Evolutionary conservation across 2,888 invertebrate genomes (phyloP), one percentile per base, ranked within the genome.

Genomic region (Chaetogeoica ovagalla): DNA sequence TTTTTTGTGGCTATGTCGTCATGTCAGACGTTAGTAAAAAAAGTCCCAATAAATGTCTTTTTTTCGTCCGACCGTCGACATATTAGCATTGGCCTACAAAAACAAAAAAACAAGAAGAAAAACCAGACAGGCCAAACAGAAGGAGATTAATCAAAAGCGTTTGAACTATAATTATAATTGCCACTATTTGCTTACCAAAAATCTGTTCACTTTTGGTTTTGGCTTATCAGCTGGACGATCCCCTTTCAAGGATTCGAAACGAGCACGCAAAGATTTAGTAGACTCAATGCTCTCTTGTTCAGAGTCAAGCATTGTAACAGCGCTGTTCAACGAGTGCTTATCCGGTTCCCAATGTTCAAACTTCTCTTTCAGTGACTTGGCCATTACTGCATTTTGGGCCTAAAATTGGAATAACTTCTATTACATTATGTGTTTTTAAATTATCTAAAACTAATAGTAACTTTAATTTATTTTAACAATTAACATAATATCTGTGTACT

Each of bases 271-370:
- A 83, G 87, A 88, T 83, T 91, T 94, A 72, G 97, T 94, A 30
- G 94, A 94, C 85, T 97, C 97, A 79, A 94, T 91, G 87, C 93
- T 93, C 6, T 92, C 87, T 87, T 85, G 86, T 84, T 85, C 86
- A 59, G 88, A 87, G 21, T 89, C 86, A 84, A 87, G 86, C 84
- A 88, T 87, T 86, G 87, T 85, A 85, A 85, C 84, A 84, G 87
- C 86, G 57, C 87, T 85, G 82, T 87, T 87, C 79, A 86, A 85
- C 83, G 87, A 84, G 84, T 88, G 84, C 86, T 89, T 86, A 86
- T 91, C 90, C 15, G 88, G 88, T 85, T 92, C 92, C 95, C 95
- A 95, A 85, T 92, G 90, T 87, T 96, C 96, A 87, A 96, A 96
- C 86, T 95, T 94, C 82, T 91, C 94, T 84, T 94, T 90, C 85